Evolutionary conservation across 2,797 vertebrate species (phyloP).

Genomic region (Arnoldichthys spilopterus): DNA sequence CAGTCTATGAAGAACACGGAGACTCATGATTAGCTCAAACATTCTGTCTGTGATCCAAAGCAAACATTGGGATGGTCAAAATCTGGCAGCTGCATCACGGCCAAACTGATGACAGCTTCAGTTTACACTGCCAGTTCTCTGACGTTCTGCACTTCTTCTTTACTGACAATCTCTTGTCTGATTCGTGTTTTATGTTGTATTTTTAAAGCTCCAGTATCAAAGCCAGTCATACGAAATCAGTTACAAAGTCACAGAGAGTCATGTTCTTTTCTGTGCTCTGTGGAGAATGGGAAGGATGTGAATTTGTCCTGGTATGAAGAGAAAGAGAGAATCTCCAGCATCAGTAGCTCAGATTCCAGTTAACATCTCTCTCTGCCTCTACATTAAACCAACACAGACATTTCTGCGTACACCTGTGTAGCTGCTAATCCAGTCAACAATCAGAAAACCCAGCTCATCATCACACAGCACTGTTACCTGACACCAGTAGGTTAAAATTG

Average conservation of each 20-base stretch:
- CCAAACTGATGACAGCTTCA: too few species aligned
- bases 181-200: not conserved
- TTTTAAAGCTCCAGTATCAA: not conserved
- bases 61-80: too few species aligned
- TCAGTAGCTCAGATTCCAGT: not conserved
- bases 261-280: conserved; percentile 25
- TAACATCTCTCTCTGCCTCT: not conserved
- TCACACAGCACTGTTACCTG: not conserved
- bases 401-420: not conserved
- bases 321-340: not conserved
- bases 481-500: not conserved
- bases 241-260: not conserved
- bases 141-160: too few species aligned
- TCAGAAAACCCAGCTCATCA: not conserved
- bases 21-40: too few species aligned
- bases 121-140: too few species aligned
- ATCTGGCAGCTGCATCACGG: too few species aligned
- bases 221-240: not conserved
- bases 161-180: too few species aligned
- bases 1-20: too few species aligned
- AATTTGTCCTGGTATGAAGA: conserved; percentile 35
- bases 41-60: too few species aligned
- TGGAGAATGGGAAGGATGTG: conserved; percentile 34
- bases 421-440: conserved; percentile 3
- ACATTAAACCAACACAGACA: not conserved